These are phyloP conservation scores for Dynastes hyllus DNA, from an alignment of 2,888 invertebrate species.

Conservation along the genomic window DNA sequence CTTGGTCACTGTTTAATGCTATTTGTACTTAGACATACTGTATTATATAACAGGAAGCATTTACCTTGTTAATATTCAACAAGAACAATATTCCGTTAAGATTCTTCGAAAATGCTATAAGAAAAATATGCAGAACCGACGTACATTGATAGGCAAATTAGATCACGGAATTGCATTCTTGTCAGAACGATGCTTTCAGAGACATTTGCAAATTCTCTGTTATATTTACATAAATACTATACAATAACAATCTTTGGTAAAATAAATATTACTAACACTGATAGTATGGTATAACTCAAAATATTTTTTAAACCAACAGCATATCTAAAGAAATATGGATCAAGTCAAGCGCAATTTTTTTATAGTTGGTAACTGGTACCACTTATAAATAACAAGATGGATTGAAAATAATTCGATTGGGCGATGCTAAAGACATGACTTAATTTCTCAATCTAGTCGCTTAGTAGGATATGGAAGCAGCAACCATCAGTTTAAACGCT, in stretches of 20 bases:
- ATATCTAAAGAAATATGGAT: conserved; percentile 52
- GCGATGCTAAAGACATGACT: too few relatives aligned
- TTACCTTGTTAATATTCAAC: conserved; percentile 65
- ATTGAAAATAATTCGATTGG: too few relatives aligned
- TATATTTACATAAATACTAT: conserved; percentile 69
- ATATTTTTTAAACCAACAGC: not conserved
- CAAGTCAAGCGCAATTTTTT: not conserved
- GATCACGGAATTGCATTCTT: conserved; percentile 49
- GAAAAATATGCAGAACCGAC: conserved; percentile 20
- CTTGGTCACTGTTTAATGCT: conserved; percentile 66
- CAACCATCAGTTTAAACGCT: too few relatives aligned
- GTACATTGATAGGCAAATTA: not conserved
- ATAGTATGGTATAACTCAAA: conserved; percentile 54
- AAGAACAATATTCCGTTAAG: conserved; percentile 52
- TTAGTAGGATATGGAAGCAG: too few relatives aligned
- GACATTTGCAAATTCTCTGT: conserved; percentile 51
- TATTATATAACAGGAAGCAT: conserved; percentile 70
- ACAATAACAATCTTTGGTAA: conserved; percentile 70
- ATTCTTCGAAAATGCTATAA: conserved; percentile 37
- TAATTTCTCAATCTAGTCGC: too few relatives aligned
- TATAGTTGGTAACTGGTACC: conserved; percentile 56
- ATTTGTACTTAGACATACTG: conserved; percentile 70
- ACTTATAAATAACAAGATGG: too few relatives aligned
- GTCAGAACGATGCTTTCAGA: conserved; percentile 45
- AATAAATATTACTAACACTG: conserved; percentile 62